Conservation (phyloP, 2,113 vertebrate species). For the Arvicanthis niloticus region DNA sequence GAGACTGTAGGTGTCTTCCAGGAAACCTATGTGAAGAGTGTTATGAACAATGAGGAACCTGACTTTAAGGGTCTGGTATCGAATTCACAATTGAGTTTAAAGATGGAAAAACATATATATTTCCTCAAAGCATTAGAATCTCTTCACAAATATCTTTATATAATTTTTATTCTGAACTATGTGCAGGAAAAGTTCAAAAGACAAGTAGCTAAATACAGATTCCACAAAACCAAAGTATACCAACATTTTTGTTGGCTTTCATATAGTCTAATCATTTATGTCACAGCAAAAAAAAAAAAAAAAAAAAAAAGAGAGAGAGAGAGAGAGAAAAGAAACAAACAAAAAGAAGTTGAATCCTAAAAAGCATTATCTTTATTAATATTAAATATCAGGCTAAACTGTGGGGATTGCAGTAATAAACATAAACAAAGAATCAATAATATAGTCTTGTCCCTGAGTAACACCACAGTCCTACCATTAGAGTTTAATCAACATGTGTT, state of each 20-base stretch:
- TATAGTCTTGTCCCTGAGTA: background rate
- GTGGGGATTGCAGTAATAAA: background rate
- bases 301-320: no score
- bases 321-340: constrained; percentile 39
- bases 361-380: background rate
- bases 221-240: constrained; percentile 19
- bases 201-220: constrained; percentile 34
- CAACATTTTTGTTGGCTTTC: constrained; percentile 12
- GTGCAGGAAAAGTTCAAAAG: background rate
- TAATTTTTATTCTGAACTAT: constrained; percentile 33
- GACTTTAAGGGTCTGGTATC: background rate
- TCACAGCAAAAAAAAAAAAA: constrained; percentile 22
- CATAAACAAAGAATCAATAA: background rate
- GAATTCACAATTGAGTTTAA: constrained; percentile 42
- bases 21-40: background rate
- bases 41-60: background rate
- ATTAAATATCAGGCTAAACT: constrained; percentile 14
- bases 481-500: constrained; percentile 18
- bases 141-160: constrained; percentile 35
- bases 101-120: constrained; percentile 25
- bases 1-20: constrained; percentile 2
- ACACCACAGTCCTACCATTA: background rate
- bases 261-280: background rate
- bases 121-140: background rate
- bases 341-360: background rate